phyloP scores from a whole-genome alignment of 2,113 vertebrate genomes.

The Rhodinocichla rosea region DNA sequence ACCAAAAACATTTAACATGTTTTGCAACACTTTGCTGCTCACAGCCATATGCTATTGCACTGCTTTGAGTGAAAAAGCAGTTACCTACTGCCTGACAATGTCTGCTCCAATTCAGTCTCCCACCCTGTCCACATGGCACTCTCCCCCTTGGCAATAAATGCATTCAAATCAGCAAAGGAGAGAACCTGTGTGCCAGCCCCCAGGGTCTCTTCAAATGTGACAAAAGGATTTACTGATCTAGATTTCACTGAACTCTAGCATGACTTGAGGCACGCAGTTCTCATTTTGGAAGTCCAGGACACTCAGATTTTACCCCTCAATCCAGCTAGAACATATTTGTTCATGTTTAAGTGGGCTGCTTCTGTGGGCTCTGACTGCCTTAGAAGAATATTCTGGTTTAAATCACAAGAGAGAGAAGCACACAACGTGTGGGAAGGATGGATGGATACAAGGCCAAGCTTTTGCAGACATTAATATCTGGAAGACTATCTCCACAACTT shows the following conservation, averaged over 20 bases:
- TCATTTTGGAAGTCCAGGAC: background rate
- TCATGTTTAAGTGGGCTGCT: background rate
- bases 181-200: background rate
- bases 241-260: background rate
- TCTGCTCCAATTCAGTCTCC: background rate
- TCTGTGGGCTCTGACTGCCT: background rate
- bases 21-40: background rate
- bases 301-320: background rate
- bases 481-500: background rate
- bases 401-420: background rate
- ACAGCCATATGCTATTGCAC: background rate
- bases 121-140: background rate
- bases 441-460: background rate
- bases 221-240: background rate
- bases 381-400: background rate
- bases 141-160: background rate
- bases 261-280: background rate
- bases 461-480: background rate
- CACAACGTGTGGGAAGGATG: background rate
- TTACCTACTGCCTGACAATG: background rate
- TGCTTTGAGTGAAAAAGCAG: background rate
- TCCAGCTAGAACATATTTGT: background rate
- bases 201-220: background rate
- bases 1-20: background rate
- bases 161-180: background rate